These are phyloP conservation scores for Dorcus hopei DNA, from an alignment of 2,888 invertebrate species.

Conservation along the genomic window DNA sequence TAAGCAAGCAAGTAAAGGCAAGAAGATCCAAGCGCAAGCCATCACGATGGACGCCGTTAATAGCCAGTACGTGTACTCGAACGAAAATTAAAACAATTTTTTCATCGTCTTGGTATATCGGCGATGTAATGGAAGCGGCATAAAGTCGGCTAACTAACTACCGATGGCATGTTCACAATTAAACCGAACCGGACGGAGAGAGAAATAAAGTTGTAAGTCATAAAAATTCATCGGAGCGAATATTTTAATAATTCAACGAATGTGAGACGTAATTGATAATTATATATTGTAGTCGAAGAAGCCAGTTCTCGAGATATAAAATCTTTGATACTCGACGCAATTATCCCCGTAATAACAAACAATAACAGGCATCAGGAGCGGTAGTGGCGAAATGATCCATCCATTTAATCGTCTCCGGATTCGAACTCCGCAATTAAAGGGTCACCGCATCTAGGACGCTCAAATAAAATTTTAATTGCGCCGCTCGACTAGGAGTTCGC, in stretches of 20 bases:
- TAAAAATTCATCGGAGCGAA: not conserved
- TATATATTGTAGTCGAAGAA: constrained; percentile 27
- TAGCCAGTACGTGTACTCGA: too few species aligned
- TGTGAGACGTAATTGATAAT: constrained; percentile 32
- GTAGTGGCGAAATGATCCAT: constrained; percentile 24
- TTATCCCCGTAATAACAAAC: constrained; percentile 26
- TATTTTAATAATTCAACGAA: constrained; percentile 15
- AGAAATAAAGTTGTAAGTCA: not conserved
- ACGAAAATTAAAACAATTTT: too few species aligned
- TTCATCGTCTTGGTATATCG: too few species aligned
- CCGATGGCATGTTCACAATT: too few species aligned
- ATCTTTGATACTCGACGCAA: constrained; percentile 22
- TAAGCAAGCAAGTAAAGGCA: not conserved
- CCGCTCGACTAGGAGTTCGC: too few species aligned
- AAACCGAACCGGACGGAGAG: too few species aligned
- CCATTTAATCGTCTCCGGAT: constrained; percentile 19
- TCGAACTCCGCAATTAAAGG: constrained; percentile 22
- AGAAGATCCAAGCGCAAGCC: too few species aligned
- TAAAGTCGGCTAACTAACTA: too few species aligned
- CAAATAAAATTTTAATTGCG: not conserved
- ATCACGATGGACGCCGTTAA: too few species aligned
- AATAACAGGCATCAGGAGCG: constrained; percentile 25
- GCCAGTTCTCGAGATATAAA: constrained; percentile 24
- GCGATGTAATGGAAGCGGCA: too few species aligned
- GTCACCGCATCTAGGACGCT: constrained; percentile 10